Percentiles rank a stretch among this genome's conserved stretches.
phyloP scores from a whole-genome alignment of 2,113 vertebrate genomes.

The Isurus oxyrinchus region DNA sequence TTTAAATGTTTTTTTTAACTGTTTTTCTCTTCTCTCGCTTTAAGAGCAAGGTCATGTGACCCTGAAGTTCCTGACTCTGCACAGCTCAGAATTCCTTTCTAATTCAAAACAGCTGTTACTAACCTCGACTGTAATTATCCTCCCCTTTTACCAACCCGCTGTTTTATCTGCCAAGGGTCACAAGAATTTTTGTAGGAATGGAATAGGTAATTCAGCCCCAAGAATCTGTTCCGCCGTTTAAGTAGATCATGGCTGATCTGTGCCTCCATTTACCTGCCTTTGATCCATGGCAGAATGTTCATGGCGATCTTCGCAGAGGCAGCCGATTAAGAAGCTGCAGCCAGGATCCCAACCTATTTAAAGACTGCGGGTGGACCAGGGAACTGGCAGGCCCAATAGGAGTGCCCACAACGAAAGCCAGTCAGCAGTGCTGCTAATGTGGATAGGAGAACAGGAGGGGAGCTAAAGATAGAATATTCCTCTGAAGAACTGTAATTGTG shows the following conservation, averaged over 20 bases:
- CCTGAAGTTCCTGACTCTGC: background rate
- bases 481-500: background rate
- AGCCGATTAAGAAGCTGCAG: background rate
- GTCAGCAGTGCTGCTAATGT: no score
- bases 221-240: background rate
- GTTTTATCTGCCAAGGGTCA: background rate
- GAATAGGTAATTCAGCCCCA: background rate
- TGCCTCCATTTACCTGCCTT: background rate
- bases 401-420: background rate
- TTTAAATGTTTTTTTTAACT: background rate
- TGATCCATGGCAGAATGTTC: background rate
- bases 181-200: background rate
- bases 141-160: background rate
- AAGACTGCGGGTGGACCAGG: background rate
- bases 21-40: conserved; percentile 17
- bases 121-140: background rate
- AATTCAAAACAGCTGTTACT: conserved; percentile 25
- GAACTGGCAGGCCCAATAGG: background rate
- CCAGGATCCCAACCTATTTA: background rate
- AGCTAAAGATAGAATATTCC: background rate
- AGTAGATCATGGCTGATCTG: background rate
- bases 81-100: background rate
- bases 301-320: background rate
- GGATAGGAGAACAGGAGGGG: background rate
- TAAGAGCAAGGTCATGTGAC: background rate